A percentile compares a stretch with the other conserved stretches of the same genome.
These are phyloP conservation scores for Orussus abietinus DNA, from an alignment of 1,140 invertebrate species.

Conservation along the genomic window DNA sequence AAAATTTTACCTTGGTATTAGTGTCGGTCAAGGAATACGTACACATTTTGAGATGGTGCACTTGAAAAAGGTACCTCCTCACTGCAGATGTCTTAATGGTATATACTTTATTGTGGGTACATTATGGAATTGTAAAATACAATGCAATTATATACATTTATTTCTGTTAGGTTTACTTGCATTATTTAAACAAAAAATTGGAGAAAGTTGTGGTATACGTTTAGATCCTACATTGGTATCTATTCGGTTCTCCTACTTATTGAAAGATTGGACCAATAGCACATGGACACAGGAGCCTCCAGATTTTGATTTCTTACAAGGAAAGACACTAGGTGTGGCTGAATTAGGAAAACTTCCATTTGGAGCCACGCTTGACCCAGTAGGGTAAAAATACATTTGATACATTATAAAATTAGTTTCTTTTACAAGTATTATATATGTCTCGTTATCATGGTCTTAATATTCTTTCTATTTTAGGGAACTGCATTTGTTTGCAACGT, in stretches of 20 bases:
- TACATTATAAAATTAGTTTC: conserved; percentile 11
- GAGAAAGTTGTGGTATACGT: conserved; percentile 52
- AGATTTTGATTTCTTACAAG: conserved; percentile 67
- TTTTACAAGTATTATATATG: conserved; percentile 36
- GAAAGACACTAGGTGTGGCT: conserved; percentile 55
- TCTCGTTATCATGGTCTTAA: background rate
- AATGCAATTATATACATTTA: conserved; percentile 2
- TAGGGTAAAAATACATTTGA: conserved; percentile 50
- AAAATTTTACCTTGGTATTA: conserved; percentile 77
- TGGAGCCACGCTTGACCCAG: conserved; percentile 78
- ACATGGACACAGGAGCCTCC: conserved; percentile 68
- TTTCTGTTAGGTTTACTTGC: conserved; percentile 62
- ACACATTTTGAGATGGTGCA: conserved; percentile 87
- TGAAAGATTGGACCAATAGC: conserved; percentile 67
- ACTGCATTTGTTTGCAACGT: conserved; percentile 78
- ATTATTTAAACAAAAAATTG: conserved; percentile 77
- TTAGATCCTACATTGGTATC: conserved; percentile 70
- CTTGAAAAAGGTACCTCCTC: conserved; percentile 73
- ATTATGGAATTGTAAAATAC: no score
- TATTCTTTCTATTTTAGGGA: conserved; percentile 54
- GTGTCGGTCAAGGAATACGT: conserved; percentile 67
- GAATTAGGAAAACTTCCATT: conserved; percentile 71
- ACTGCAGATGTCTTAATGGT: conserved; percentile 78
- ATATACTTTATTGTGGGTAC: conserved; percentile 14
- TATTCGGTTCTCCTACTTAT: conserved; percentile 76